Evolutionary conservation across 2,113 vertebrate genomes (phyloP), one percentile per base, ranked within the genome.

Genomic region (Epinephelus cyanopodus): DNA sequence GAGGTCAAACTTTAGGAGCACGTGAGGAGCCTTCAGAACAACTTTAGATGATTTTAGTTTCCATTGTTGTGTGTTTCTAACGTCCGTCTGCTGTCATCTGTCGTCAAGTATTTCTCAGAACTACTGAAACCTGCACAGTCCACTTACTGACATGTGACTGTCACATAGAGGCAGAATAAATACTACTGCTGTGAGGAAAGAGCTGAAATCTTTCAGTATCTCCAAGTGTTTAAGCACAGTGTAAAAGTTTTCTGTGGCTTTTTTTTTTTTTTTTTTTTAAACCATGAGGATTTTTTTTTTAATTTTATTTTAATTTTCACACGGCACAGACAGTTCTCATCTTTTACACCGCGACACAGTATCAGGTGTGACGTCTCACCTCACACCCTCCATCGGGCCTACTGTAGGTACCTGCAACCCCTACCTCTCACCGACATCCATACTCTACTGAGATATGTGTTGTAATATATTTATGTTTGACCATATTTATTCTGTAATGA

Each of bases 391-490:
- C 53, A 21, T 25, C 17, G 81, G 86, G 82, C 89, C 82, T 87
- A 48, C 45, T 71, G 77, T 79, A 83, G 86, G 87, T 89, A 78
- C 87, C 74, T 82, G 80, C 76, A 85, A 94, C 86, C 84, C 92
- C 94, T 96, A 93, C 95, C 95, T 97, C 95, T 96, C 82, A 90
- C 87, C 87, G 89, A 74, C 89, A 86, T 89, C 87, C 92, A 86
- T 81, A 73, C 88, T 93, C 94, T 85, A 73, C 88, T 92, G 61
- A 94, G 90, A 80, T 85, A 81, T 83, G 77, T 76, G 60, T 92
- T 72, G 17, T 89, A 89, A 89, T 85, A 86, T 94, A 93, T 95
- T 94, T 93, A 94, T 94, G 81, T 91, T 91, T 83, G 79, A 94
- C 77, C 60, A 68, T 90, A 93, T 95, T 95, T 96, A 94, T 94